Evolutionary conservation across 2,113 vertebrate species (phyloP), one percentile per base, ranked within the genome.

Genomic region (Regulus satrapa): DNA sequence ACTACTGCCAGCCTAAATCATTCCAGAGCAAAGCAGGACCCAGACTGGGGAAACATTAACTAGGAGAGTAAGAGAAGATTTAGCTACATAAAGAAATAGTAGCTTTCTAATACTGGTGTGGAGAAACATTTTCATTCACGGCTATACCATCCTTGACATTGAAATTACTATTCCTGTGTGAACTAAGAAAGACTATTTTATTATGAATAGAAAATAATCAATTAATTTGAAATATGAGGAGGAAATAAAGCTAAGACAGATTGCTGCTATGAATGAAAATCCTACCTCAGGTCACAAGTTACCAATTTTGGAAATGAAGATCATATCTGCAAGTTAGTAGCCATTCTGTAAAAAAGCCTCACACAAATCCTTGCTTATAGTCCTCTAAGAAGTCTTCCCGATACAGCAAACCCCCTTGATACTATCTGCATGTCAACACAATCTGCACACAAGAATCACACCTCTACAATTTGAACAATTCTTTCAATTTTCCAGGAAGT

Each of bases 291-390:
- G 29, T 92, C 2, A 8, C 43, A 63, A 49, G 24, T 54, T 29
- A 45, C 41, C 43, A 4, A 2, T 73, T 87, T 66, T 46, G 51
- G 24, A 82, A 87, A 76, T 14, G 2, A 76, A 71, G 32, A 41
- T 20, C 31, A 59, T 8, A 56, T 10, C 54, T 34, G 21, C 11
- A 88, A 69, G n/a, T 34, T 10, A 51, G 28, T 18, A 90, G 48
- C 16, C 11, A 20, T 19, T 21, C 54, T 40, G 26, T 3, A 3
- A 3, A 29, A 21, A 55, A 64, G 18, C 3, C 1, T 1, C 29
- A 43, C 3, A 12, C 10, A 61, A 64, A 62, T 62, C 29, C 45
- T 25, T 46, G 9, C 24, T 24, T 54, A 8, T 61, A 91, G 26
- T 40, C 43, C 12, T 21, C 17, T 49, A 29, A 54, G 32, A 55